Evolutionary conservation across 1,140 invertebrate species (phyloP).

Genomic region (Ditylenchus dipsaci): DNA sequence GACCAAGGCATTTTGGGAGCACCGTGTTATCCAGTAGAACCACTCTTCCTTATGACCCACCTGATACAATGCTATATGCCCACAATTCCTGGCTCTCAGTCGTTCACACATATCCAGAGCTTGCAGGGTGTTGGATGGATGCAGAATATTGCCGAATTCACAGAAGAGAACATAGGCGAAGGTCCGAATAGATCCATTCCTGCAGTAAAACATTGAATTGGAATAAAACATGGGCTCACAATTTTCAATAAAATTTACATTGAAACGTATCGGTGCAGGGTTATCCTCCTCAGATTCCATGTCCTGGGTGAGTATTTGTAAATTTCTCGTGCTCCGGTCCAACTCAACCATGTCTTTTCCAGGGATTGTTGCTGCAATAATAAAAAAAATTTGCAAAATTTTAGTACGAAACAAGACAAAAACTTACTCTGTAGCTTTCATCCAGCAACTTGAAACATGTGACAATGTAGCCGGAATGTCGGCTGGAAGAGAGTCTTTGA

Average conservation of each 20-base stretch:
- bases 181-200: constrained; percentile 24
- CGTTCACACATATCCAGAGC: constrained; percentile 55
- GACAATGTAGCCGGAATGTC: constrained; percentile 50
- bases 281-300: constrained; percentile 49
- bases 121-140: constrained; percentile 48
- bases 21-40: too few species aligned
- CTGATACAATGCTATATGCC: constrained; percentile 52
- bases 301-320: constrained; percentile 53
- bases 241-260: not conserved
- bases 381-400: not conserved
- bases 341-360: constrained; percentile 50
- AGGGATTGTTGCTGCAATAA: constrained; percentile 31
- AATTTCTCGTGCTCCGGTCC: constrained; percentile 54
- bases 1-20: too few species aligned
- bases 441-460: constrained; percentile 50
- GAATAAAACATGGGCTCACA: not conserved
- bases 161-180: constrained; percentile 53
- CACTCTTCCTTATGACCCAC: too few species aligned
- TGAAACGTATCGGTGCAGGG: constrained; percentile 32
- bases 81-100: constrained; percentile 50
- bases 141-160: constrained; percentile 53
- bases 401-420: too few species aligned
- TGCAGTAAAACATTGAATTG: constrained; percentile 14
- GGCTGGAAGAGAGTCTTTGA: constrained; percentile 30
- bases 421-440: constrained; percentile 25